phyloP scores from a whole-genome alignment of 2,113 vertebrate genomes.

The Emydura subglobosa region DNA sequence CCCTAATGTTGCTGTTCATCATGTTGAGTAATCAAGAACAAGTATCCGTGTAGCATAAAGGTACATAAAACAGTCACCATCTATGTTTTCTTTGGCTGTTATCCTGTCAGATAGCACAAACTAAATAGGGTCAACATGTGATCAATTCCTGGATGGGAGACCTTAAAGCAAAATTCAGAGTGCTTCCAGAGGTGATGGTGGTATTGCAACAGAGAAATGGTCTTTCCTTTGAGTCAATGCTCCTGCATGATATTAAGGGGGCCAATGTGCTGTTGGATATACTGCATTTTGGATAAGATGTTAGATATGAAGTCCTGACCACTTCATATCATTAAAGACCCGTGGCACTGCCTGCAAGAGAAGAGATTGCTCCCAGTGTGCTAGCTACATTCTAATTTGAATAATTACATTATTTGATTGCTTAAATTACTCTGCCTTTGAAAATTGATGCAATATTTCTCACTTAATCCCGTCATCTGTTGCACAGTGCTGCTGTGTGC shows the following conservation, averaged over 20 bases:
- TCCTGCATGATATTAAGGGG: accelerated
- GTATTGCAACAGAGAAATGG: background rate
- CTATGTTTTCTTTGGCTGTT: accelerated
- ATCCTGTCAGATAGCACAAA: background rate
- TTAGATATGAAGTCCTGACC: background rate
- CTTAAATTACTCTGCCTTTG: background rate
- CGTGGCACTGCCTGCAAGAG: background rate
- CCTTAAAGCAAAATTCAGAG: accelerated
- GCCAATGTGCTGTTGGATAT: background rate
- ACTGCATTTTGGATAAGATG: background rate
- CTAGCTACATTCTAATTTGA: background rate
- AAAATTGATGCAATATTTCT: background rate
- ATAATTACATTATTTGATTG: accelerated
- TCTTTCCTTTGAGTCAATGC: background rate
- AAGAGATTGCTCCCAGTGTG: background rate
- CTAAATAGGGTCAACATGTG: accelerated
- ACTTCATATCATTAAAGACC: background rate
- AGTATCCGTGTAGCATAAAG: background rate
- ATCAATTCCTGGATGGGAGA: background rate
- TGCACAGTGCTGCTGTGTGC: accelerated
- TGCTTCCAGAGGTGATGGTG: background rate
- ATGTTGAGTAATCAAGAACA: accelerated
- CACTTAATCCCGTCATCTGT: background rate
- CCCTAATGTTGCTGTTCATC: accelerated
- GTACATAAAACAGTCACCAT: background rate